phyloP scores from a whole-genome alignment of 2,888 invertebrate genomes.

The Axea sp. region DNA sequence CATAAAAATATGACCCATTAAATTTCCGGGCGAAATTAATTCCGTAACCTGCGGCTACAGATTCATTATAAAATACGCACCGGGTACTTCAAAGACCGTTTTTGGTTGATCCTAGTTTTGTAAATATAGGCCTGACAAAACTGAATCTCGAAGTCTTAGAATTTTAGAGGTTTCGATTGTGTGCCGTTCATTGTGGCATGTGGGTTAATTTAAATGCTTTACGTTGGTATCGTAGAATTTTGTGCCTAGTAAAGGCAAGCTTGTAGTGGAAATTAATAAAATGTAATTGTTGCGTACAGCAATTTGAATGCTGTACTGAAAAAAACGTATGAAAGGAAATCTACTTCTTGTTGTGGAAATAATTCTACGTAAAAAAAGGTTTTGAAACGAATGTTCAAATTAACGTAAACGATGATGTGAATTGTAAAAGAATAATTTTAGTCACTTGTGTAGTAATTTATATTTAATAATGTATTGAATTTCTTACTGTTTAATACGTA shows the following conservation, averaged over 20 bases:
- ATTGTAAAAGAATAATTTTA: too few relatives aligned
- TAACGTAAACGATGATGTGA: too few relatives aligned
- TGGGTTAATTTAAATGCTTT: constrained; percentile 44
- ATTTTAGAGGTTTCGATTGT: constrained; percentile 24
- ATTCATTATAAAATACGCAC: constrained; percentile 33
- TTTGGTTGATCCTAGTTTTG: constrained; percentile 43
- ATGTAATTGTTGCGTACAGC: constrained; percentile 21
- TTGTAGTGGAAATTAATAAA: constrained; percentile 12
- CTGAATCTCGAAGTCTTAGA: constrained; percentile 19
- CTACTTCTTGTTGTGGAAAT: too few relatives aligned
- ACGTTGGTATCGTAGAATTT: constrained; percentile 14
- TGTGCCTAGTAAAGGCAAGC: background rate
- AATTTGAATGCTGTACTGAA: background rate
- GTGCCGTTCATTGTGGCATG: constrained; percentile 18
- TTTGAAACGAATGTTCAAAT: too few relatives aligned
- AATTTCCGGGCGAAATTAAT: constrained; percentile 31
- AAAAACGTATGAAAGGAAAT: too few relatives aligned
- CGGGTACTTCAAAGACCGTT: constrained; percentile 38
- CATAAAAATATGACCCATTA: constrained; percentile 45
- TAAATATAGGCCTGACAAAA: constrained; percentile 8
- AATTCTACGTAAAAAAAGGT: too few relatives aligned
- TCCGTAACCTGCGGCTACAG: constrained; percentile 15
- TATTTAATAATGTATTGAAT: too few relatives aligned
- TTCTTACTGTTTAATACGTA: too few relatives aligned
- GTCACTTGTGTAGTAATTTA: too few relatives aligned